Base-by-base conservation (phyloP, 2,797 vertebrate genomes). In the Spea hammondii region DNA sequence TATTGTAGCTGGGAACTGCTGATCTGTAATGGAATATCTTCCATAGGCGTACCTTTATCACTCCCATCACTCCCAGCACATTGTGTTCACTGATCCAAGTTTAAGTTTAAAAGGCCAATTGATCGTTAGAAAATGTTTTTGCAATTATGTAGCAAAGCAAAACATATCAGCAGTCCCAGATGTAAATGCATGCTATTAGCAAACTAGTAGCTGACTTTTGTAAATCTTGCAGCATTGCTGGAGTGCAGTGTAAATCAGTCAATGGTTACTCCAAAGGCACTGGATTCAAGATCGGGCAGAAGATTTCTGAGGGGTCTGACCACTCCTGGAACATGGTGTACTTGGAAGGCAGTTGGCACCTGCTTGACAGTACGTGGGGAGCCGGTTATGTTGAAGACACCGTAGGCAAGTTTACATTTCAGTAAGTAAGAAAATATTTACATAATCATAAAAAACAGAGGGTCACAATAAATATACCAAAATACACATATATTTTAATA, bases 311-410 rank as follows among this genome's bases (percentile, higher is more conserved):
- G 47, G 83, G 91, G 14, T 85, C 86, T 0, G 84, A 90, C 83
- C 93, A 94, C 0, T 86, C 91, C 71, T 94, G 93, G 93, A 94
- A 93, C 0, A 90, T 92, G 0, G 92, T 94, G 55, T 91, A 85
- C 82, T 87, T 94, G 7, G 89, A 92, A 2, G 91, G 88, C 59
- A 85, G 84, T 49, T 94, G 93, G 93, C 93, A 94, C 72, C 84
- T 94, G 32, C 82, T 93, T 13, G 93, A 94, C 66, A 91, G 90
- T 83, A 94, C 93, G 53, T 93, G 92, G 93, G 93, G 93, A 64
- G 93, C 91, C 0, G 93, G 93, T 50, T 65, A 82, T 17, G 80
- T 90, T 11, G 87, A 91, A 4, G 84, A 91, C 0, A n/a, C 83
- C 49, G 87, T 85, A 79, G 91, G 87, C 84, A 89, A 89, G 14